Conservation (phyloP, 2,113 vertebrate genomes). For the Sinocyclocheilus grahami region DNA sequence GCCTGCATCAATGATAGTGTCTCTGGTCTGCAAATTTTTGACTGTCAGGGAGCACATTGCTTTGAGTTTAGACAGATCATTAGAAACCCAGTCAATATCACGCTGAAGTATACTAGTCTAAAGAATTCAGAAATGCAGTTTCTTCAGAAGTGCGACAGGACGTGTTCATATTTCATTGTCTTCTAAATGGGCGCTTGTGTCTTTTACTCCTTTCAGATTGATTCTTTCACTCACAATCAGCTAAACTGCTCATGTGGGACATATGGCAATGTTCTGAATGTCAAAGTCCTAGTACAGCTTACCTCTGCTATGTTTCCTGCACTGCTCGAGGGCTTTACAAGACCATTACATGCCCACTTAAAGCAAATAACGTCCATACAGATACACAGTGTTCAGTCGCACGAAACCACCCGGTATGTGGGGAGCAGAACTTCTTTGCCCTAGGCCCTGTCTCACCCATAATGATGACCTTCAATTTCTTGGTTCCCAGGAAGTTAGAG, state of each 20-base stretch:
- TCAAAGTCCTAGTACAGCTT: slow-evolving; percentile 17
- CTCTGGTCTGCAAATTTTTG: not conserved
- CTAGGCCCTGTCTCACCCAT: slow-evolving; percentile 59
- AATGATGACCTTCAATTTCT: slow-evolving; percentile 68
- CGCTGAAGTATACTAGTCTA: not conserved
- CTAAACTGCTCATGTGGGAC: slow-evolving; percentile 47
- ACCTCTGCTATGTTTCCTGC: slow-evolving; percentile 63
- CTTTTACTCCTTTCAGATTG: not conserved
- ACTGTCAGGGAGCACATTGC: not conserved
- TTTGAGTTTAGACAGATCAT: not conserved
- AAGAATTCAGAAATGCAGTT: not conserved
- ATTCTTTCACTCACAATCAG: slow-evolving; percentile 3
- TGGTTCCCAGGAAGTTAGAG: slow-evolving; percentile 35
- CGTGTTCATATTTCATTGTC: too few species aligned
- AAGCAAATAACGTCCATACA: slow-evolving; percentile 71
- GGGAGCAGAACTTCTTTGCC: slow-evolving; percentile 55
- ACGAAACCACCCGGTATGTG: slow-evolving; percentile 60
- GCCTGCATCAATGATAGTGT: not conserved
- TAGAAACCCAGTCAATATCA: not conserved
- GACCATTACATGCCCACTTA: slow-evolving; percentile 76
- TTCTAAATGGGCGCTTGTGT: not conserved
- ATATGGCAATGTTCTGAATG: slow-evolving; percentile 54
- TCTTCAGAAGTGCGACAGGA: too few species aligned
- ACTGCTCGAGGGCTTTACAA: slow-evolving; percentile 68
- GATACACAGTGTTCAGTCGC: slow-evolving; percentile 65